These are phyloP conservation scores for Etheostoma nigrum DNA, from an alignment of 2,797 vertebrate genomes.

Conservation along the genomic window DNA sequence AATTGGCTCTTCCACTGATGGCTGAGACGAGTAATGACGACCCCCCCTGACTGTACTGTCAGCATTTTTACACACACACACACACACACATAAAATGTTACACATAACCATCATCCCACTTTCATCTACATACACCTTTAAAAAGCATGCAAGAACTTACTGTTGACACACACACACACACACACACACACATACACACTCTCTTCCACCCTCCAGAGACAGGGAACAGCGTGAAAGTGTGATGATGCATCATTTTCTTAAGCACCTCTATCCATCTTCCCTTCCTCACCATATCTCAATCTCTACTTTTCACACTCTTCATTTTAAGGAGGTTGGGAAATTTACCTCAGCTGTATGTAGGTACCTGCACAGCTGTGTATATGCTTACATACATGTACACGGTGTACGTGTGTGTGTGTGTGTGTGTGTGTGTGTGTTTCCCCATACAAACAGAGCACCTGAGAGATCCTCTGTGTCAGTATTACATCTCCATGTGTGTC, in stretches of 20 bases:
- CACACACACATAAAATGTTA: constrained; percentile 10
- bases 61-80: constrained; percentile 40
- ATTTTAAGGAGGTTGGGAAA: constrained; percentile 35
- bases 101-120: constrained; percentile 30
- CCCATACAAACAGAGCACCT: not conserved
- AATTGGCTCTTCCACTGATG: constrained; percentile 67
- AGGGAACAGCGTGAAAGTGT: constrained; percentile 65
- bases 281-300: constrained; percentile 38
- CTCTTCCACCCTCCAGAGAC: constrained; percentile 50
- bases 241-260: constrained; percentile 80
- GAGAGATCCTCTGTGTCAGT: not conserved
- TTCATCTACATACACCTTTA: constrained; percentile 36
- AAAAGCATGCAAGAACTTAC: constrained; percentile 51
- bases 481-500: not conserved
- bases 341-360: constrained; percentile 18
- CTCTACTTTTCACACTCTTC: constrained; percentile 43
- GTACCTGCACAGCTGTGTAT: not conserved
- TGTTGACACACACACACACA: constrained; percentile 25
- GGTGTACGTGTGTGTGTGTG: not conserved
- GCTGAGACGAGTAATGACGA: constrained; percentile 68
- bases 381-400: no score
- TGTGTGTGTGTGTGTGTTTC: not conserved
- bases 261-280: constrained; percentile 75
- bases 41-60: constrained; percentile 38
- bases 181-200: constrained; percentile 12